Conservation (phyloP, 1,140 invertebrate species). For the Diorhabda sublineata region DNA sequence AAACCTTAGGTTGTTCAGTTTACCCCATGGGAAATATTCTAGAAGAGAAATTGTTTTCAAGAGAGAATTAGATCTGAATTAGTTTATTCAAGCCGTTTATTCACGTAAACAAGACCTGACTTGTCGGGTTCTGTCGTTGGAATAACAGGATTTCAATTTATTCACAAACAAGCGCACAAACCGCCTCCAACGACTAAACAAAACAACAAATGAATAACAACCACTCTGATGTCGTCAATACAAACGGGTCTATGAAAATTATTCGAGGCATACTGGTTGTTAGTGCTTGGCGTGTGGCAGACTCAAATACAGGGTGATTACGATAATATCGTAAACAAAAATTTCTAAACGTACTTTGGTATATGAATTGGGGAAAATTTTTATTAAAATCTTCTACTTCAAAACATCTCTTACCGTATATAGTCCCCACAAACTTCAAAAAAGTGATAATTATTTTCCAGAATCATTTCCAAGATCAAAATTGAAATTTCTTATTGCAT, state of each 20-base stretch:
- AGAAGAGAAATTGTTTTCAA: constrained; percentile 7
- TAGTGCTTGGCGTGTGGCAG: background rate
- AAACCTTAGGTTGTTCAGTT: background rate
- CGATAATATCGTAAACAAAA: no score
- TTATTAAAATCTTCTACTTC: no score
- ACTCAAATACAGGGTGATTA: background rate
- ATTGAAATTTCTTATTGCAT: no score
- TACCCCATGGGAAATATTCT: constrained; percentile 4
- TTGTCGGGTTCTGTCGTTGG: constrained; percentile 19
- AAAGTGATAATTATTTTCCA: no score
- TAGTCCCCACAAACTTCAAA: no score
- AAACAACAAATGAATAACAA: constrained; percentile 16
- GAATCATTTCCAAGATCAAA: no score
- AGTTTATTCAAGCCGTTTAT: constrained; percentile 26
- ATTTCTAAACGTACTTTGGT: no score
- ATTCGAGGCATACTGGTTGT: constrained; percentile 1
- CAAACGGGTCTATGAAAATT: constrained; percentile 1
- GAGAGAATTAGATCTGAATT: constrained; percentile 23
- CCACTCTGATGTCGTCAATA: constrained; percentile 8
- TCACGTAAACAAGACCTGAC: constrained; percentile 18
- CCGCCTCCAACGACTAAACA: constrained; percentile 8
- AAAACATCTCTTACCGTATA: no score
- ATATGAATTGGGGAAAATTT: no score
- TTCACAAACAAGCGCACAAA: constrained; percentile 21
- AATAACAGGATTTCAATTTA: constrained; percentile 29